phyloP scores from a whole-genome alignment of 2,888 invertebrate species.

The Ectemnius continuus region DNA sequence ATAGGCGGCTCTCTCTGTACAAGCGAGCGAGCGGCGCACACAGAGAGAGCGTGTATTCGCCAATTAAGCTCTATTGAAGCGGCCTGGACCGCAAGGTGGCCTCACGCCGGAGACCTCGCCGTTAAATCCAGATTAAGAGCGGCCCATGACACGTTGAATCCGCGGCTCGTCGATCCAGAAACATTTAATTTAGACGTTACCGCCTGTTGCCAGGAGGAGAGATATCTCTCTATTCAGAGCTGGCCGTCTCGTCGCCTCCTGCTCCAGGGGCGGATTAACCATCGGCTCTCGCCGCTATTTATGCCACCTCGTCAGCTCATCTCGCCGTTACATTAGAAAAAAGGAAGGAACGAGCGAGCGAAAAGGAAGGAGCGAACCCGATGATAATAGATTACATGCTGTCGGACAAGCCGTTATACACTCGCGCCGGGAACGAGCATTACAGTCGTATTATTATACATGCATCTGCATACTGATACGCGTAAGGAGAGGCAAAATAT shows the following conservation, averaged over 20 bases:
- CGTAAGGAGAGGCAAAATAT: neutral
- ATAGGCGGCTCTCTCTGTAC: slow-evolving; percentile 31
- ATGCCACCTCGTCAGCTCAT: slow-evolving; percentile 4
- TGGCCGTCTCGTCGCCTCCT: slow-evolving; percentile 27
- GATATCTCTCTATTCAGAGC: slow-evolving; percentile 64
- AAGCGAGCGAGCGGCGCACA: neutral
- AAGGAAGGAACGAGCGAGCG: slow-evolving; percentile 13
- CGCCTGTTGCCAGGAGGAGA: slow-evolving; percentile 61
- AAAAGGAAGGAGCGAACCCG: slow-evolving; percentile 13
- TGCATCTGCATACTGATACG: slow-evolving; percentile 13
- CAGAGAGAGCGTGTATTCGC: slow-evolving; percentile 59
- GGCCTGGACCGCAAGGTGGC: slow-evolving; percentile 58
- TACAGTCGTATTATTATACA: slow-evolving; percentile 9
- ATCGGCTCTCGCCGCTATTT: slow-evolving; percentile 17
- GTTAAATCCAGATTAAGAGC: slow-evolving; percentile 73
- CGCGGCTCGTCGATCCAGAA: slow-evolving; percentile 70
- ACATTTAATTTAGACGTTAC: slow-evolving; percentile 73
- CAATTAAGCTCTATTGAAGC: slow-evolving; percentile 70
- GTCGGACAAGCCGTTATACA: slow-evolving; percentile 4
- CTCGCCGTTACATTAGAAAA: neutral
- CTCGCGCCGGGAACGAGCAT: neutral
- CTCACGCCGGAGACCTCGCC: slow-evolving; percentile 59
- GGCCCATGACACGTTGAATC: slow-evolving; percentile 66
- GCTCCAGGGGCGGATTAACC: slow-evolving; percentile 53
- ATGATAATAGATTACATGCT: slow-evolving; percentile 5